Percentiles rank a stretch among this genome's conserved stretches.
phyloP scores from a whole-genome alignment of 2,113 vertebrate genomes.

The Raja brachyura region DNA sequence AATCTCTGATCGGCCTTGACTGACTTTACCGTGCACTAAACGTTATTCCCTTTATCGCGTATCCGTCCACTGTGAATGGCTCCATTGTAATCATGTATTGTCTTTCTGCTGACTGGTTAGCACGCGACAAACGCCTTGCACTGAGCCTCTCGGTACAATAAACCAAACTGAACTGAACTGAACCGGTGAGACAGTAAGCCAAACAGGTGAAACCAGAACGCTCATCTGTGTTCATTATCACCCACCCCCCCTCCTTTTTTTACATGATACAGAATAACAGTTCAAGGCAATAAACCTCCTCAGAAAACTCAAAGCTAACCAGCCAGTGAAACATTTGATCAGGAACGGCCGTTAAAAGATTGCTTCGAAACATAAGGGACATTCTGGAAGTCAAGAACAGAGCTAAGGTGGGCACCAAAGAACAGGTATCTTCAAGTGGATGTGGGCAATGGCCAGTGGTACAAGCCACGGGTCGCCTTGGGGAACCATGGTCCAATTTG shows the following conservation, averaged over 20 bases:
- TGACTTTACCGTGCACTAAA: too few relatives aligned
- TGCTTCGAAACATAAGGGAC: not conserved
- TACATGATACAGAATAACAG: not conserved
- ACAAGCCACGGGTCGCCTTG: not conserved
- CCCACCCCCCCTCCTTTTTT: too few relatives aligned
- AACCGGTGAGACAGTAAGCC: not conserved
- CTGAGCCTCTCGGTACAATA: too few relatives aligned
- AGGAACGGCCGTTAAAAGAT: not conserved
- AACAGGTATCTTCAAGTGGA: not conserved
- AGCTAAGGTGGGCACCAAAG: not conserved
- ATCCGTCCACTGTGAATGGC: too few relatives aligned
- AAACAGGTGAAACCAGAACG: not conserved
- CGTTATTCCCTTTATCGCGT: too few relatives aligned
- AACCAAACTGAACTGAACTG: too few relatives aligned
- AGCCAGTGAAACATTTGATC: not conserved
- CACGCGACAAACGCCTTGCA: not conserved
- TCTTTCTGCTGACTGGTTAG: too few relatives aligned
- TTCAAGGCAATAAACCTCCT: not conserved
- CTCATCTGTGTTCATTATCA: not conserved
- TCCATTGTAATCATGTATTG: too few relatives aligned
- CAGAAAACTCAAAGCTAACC: not conserved
- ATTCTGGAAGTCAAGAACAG: not conserved
- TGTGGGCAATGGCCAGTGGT: not conserved
- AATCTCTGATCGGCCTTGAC: too few relatives aligned
- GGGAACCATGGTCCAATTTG: not conserved